Evolutionary conservation across 2,888 invertebrate genomes (phyloP).

Genomic region (Stenodema calcarata): DNA sequence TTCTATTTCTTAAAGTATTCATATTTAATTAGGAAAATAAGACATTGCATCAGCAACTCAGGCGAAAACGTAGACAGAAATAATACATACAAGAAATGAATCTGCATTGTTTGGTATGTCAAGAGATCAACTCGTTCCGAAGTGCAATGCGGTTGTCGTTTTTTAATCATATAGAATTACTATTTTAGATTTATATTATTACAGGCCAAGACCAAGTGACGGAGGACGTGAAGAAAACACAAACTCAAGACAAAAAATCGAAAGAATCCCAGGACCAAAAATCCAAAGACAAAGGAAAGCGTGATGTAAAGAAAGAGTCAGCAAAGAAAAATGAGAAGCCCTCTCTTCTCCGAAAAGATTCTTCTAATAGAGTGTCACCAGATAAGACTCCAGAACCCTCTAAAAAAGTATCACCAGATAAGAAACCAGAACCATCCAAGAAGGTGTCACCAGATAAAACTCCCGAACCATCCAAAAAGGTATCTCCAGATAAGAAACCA

Average conservation of each 20-base stretch:
- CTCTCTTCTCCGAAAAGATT: background rate
- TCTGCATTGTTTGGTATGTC: background rate
- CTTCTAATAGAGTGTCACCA: background rate
- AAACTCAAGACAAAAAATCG: background rate
- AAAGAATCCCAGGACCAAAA: background rate
- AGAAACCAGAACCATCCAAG: background rate
- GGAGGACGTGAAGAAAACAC: background rate
- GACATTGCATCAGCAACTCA: background rate
- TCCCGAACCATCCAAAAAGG: background rate
- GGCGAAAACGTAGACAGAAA: background rate
- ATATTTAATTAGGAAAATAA: background rate
- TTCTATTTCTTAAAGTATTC: too few relatives aligned
- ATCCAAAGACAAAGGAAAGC: background rate
- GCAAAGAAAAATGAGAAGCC: background rate
- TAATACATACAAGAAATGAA: background rate
- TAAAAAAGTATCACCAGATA: background rate
- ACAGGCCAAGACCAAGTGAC: conserved; percentile 15
- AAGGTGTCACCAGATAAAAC: too few relatives aligned
- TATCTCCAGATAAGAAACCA: background rate
- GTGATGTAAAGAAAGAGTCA: background rate
- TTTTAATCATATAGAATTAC: background rate
- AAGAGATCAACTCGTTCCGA: background rate
- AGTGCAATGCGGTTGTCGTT: background rate
- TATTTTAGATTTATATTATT: conserved; percentile 23
- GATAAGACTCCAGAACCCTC: background rate